Conservation (phyloP, 2,888 invertebrate genomes). For the Emmelina monodactyla region DNA sequence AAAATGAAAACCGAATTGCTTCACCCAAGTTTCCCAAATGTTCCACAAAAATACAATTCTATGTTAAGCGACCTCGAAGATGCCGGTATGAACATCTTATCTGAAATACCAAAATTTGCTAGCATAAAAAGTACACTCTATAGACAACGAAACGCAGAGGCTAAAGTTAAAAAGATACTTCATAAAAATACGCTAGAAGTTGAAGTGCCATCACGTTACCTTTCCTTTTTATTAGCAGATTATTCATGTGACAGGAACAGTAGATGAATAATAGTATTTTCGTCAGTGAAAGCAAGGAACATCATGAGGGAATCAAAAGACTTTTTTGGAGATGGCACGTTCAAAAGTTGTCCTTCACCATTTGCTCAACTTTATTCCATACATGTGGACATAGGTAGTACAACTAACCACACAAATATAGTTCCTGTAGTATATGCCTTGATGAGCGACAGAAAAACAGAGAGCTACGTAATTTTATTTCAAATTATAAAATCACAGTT, state of each 20-base stretch:
- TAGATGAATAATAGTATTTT: constrained; percentile 10
- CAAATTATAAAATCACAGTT: constrained; percentile 12
- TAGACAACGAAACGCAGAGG: constrained; percentile 9
- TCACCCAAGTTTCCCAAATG: constrained; percentile 9
- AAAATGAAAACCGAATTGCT: constrained; percentile 8
- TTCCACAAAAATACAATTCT: constrained; percentile 10
- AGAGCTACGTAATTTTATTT: constrained; percentile 10
- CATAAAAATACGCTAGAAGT: constrained; percentile 9
- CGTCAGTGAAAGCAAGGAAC: constrained; percentile 9
- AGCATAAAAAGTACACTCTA: constrained; percentile 7
- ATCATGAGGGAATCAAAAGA: constrained; percentile 7
- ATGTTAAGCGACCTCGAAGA: constrained; percentile 10
- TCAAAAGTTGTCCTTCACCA: constrained; percentile 8
- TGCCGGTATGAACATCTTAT: constrained; percentile 9
- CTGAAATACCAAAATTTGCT: constrained; percentile 8
- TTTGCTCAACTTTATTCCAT: constrained; percentile 9
- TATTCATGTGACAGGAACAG: too few species aligned
- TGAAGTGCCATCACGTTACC: constrained; percentile 9
- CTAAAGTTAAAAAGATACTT: constrained; percentile 8
- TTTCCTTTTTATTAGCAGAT: too few species aligned
- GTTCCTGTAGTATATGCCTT: constrained; percentile 8
- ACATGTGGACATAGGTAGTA: constrained; percentile 10
- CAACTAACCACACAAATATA: constrained; percentile 9
- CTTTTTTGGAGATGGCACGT: constrained; percentile 10
- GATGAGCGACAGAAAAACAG: constrained; percentile 5